Base-by-base conservation (phyloP, 2,888 invertebrate genomes). In the Maniola hyperantus region DNA sequence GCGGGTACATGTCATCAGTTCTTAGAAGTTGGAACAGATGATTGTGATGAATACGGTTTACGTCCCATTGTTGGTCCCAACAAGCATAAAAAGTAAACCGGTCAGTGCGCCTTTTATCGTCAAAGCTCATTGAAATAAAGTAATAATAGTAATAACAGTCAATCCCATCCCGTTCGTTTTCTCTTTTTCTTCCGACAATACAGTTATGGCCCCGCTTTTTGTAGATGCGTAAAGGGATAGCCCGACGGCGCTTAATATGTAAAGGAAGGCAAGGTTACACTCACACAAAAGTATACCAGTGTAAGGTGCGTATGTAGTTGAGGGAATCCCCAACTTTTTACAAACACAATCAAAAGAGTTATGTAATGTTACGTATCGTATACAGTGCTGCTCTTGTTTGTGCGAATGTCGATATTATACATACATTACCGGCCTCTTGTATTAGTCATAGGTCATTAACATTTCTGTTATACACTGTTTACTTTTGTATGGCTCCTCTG, bases 291-390 rank as follows among this genome's bases (percentile, higher is more conserved):
- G 71, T 77, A 81, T 83, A 83, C 87, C 82, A 78, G 85, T 86
- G 84, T 86, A 83, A 87, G 85, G 83, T 88, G 88, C 83, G 88
- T 80, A 82, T 89, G 92, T 91, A 87, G 88, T 91, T 80, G 87
- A 88, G 92, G 92, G 92, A 90, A 89, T 92, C 90, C 91, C 92
- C 92, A 90, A 91, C 88, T 91, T 92, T 92, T 92, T 92, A 92
- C 91, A 87, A 91, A 92, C 92, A 91, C 91, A 92, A 91, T 91
- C 91, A 91, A 90, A 42, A 91, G 91, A 90, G 90, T 92, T 92
- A 91, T 92, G 91, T 91, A 91, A 91, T 89, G 90, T 90, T 89
- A 18, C 55, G 42, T 42, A 42, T 54, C 84, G 89, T 87, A 89
- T 81, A 74, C 78, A 77, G 81, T 80, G 84, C 87, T 81, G 83